These are phyloP conservation scores for Drosophila punjabiensis DNA, from an alignment of 1,140 invertebrate genomes.

Conservation along the genomic window DNA sequence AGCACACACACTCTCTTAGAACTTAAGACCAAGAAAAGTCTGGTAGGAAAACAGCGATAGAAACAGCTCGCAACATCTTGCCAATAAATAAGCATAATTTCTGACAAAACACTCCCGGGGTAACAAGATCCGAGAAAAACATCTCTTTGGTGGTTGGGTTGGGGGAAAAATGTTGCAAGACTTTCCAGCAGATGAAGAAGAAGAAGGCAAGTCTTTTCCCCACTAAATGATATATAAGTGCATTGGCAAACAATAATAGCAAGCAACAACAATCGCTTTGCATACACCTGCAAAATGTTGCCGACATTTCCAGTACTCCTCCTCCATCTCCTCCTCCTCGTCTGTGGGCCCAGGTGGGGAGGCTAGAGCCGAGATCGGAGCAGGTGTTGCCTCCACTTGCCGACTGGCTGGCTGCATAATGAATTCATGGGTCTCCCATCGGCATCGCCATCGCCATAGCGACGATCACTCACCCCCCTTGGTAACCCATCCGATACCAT, in stretches of 20 bases:
- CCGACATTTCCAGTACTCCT: conserved; percentile 31
- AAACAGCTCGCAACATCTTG: conserved; percentile 42
- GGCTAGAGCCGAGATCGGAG: conserved; percentile 43
- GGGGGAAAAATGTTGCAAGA: conserved; percentile 32
- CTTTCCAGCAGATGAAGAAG: conserved; percentile 29
- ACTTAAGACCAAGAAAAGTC: conserved; percentile 13
- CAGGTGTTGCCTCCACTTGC: conserved; percentile 56
- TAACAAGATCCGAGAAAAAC: conserved; percentile 50
- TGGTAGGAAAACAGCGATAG: conserved; percentile 14
- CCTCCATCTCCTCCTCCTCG: conserved; percentile 1
- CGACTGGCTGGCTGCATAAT: conserved; percentile 73
- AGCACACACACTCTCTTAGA: background rate
- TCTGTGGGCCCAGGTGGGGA: background rate
- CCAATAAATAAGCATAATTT: conserved; percentile 79
- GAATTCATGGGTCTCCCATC: conserved; percentile 61
- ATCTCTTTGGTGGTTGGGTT: conserved; percentile 9
- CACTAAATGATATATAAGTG: conserved; percentile 75
- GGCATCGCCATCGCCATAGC: conserved; percentile 1
- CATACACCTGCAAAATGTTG: conserved; percentile 70
- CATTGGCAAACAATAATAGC: conserved; percentile 56
- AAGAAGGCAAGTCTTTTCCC: conserved; percentile 5
- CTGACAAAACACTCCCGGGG: conserved; percentile 66
- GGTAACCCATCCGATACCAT: conserved; percentile 34
- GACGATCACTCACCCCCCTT: conserved; percentile 17
- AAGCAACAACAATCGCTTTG: conserved; percentile 63